Evolutionary conservation across 2,113 vertebrate genomes (phyloP), one percentile per base, ranked within the genome.

Genomic region (Neolamprologus hecqui): DNA sequence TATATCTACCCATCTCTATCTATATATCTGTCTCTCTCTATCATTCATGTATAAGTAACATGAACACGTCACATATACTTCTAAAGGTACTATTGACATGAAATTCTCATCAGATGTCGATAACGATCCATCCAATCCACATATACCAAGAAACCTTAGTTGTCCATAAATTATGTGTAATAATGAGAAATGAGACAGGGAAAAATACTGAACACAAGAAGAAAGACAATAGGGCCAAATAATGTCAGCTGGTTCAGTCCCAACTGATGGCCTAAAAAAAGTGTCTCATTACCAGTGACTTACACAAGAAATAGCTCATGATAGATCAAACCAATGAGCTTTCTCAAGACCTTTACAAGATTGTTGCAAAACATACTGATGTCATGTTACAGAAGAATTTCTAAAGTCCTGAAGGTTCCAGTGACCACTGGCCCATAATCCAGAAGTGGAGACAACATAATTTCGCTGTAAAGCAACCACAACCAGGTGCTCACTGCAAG

Each of bases 391-490:
- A 49, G 7, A 49, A 49, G 47, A 49, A 49, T 49, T 49, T 49
- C 47, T 49, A 53, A 53, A 53, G 19, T 53, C 9, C 51, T 54
- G 51, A 54, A 21, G 51, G n/a, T 11, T 54, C 51, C n/a, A 54
- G n/a, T 21, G 5, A 54, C n/a, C 51, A 54, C n/a, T 54, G 51
- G n/a, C 5, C 51, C n/a, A 11, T 54, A 54, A 54, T 54, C 51
- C n/a, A 54, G 51, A 54, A 54, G 51, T 21, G 9, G 51, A 54
- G 9, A 54, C 5, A 54, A 21, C 51, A 54, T 54, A 3, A 21
- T 21, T 54, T 21, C 0, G 0, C 51, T 21, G n/a, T 54, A 54
- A 54, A 21, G n/a, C n/a, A 54, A 54, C n/a, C 51, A 54, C 51
- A 54, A 21, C 9, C n/a, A 54, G n/a, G n/a, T 54, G 19, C n/a